Evolutionary conservation across 2,888 invertebrate genomes (phyloP).

Genomic region (Nephrotoma appendiculata): DNA sequence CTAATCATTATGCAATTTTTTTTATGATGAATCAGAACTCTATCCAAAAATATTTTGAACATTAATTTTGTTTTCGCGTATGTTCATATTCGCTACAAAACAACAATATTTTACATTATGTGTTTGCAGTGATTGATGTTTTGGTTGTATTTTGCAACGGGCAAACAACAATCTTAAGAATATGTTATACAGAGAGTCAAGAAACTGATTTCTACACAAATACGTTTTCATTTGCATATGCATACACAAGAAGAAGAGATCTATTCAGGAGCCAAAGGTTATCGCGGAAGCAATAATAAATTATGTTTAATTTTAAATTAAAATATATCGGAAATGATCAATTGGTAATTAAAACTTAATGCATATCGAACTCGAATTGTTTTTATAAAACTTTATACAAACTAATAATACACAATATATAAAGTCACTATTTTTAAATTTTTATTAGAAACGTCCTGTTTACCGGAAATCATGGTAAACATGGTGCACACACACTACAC

Average conservation of each 20-base stretch:
- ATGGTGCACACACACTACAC: background rate
- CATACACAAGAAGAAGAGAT: background rate
- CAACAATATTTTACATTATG: background rate
- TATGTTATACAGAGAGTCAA: background rate
- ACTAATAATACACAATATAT: background rate
- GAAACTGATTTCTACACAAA: background rate
- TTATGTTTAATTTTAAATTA: background rate
- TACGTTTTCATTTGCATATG: background rate
- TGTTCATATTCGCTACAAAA: background rate
- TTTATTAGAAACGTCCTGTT: background rate
- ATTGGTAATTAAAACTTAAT: background rate
- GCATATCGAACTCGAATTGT: background rate
- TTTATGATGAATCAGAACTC: background rate
- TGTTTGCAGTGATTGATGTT: background rate
- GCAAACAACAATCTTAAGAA: background rate
- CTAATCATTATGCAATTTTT: background rate
- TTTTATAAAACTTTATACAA: background rate
- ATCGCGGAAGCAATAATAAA: background rate
- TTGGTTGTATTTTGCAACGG: background rate
- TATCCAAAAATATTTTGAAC: background rate
- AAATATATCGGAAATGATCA: background rate
- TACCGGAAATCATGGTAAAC: background rate
- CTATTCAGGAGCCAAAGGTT: background rate
- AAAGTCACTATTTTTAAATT: background rate
- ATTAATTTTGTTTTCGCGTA: background rate